Evolutionary conservation across 2,797 vertebrate species (phyloP).

Genomic region (Amblyraja radiata): DNA sequence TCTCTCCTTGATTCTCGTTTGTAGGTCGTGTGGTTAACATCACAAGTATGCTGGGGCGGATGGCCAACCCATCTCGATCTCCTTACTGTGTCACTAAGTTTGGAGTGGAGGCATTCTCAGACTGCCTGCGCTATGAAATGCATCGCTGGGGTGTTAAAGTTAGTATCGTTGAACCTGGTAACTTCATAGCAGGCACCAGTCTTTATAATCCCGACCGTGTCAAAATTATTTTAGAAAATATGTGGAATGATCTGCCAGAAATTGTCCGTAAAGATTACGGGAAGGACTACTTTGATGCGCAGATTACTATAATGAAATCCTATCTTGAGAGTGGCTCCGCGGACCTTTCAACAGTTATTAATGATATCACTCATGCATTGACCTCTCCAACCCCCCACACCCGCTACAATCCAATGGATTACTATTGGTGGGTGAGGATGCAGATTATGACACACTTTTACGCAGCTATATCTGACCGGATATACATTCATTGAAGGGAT

Average conservation of each 20-base stretch:
- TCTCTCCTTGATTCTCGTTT: conserved; percentile 16
- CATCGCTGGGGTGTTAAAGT: conserved; percentile 60
- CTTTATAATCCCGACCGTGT: conserved; percentile 62
- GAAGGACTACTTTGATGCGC: conserved; percentile 61
- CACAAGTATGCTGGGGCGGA: conserved; percentile 67
- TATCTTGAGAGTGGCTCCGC: conserved; percentile 59
- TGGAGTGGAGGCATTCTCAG: conserved; percentile 65
- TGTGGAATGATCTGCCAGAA: conserved; percentile 64
- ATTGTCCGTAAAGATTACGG: conserved; percentile 61
- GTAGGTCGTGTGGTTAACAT: conserved; percentile 65
- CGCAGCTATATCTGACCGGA: conserved; percentile 56
- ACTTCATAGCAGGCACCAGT: conserved; percentile 64
- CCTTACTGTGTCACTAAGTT: conserved; percentile 70
- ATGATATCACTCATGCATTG: conserved; percentile 57
- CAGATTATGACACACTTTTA: conserved; percentile 68
- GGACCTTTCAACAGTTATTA: conserved; percentile 55
- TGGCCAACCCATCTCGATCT: conserved; percentile 61
- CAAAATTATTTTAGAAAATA: conserved; percentile 58
- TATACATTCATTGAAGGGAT: conserved; percentile 58
- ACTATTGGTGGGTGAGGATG: conserved; percentile 70
- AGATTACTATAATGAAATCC: conserved; percentile 58
- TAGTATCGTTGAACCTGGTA: conserved; percentile 65
- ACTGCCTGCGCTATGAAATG: conserved; percentile 68
- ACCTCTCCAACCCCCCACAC: conserved; percentile 55
- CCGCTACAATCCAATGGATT: conserved; percentile 70